Percentiles rank a stretch among this genome's conserved stretches.
These are phyloP conservation scores for Monomorium pharaonis DNA, from an alignment of 1,140 invertebrate genomes.

Conservation along the genomic window DNA sequence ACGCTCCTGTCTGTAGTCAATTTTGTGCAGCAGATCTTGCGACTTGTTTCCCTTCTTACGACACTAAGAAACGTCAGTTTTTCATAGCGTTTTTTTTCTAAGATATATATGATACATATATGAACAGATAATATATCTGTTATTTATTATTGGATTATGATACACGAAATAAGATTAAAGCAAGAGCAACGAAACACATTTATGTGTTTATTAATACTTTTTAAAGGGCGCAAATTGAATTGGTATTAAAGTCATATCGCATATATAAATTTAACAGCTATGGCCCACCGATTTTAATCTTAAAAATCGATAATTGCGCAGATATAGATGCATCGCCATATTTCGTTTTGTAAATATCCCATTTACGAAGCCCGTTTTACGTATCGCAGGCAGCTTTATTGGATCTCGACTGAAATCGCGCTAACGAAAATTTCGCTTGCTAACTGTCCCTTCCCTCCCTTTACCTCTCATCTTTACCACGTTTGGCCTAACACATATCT, in stretches of 20 bases:
- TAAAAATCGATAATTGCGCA: conserved; percentile 42
- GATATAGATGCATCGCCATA: conserved; percentile 7
- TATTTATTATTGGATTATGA: background rate
- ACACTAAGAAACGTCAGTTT: background rate
- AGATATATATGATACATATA: background rate
- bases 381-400: conserved; percentile 62
- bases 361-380: background rate
- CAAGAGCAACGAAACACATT: background rate
- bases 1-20: background rate
- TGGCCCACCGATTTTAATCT: background rate
- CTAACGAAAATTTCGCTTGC: conserved; percentile 57
- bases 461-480: background rate
- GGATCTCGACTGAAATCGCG: conserved; percentile 44
- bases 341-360: conserved; percentile 28
- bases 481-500: conserved; percentile 67
- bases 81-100: background rate
- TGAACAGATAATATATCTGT: no score
- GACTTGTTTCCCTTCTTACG: background rate
- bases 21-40: background rate
- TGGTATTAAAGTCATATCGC: background rate
- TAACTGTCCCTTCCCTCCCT: conserved; percentile 20
- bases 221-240: conserved; percentile 7
- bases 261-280: background rate
- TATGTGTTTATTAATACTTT: background rate
- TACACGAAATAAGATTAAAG: background rate